phyloP scores from a whole-genome alignment of 2,888 invertebrate species.

The Acrobasis consociella region DNA sequence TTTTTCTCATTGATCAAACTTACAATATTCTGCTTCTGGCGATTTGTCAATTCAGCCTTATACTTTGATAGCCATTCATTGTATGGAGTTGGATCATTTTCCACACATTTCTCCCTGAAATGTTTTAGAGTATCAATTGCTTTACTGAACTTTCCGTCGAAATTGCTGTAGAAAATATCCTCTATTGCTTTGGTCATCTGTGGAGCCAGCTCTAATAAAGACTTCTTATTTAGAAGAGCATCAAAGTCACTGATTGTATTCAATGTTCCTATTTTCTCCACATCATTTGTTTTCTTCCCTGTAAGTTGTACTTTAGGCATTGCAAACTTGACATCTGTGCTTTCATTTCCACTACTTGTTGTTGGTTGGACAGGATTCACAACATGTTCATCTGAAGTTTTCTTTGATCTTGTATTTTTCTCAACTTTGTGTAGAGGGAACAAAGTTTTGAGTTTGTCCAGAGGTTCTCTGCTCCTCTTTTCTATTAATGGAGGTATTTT shows the following conservation, averaged over 20 bases:
- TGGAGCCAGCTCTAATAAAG: constrained; percentile 49
- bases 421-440: constrained; percentile 75
- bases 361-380: constrained; percentile 30
- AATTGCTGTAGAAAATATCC: constrained; percentile 60
- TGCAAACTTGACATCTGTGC: constrained; percentile 28
- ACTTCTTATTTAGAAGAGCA: constrained; percentile 65
- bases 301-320: constrained; percentile 58
- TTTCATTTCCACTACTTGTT: constrained; percentile 32
- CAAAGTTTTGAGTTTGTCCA: constrained; percentile 71
- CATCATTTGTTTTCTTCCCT: constrained; percentile 39
- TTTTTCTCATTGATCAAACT: constrained; percentile 54
- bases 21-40: constrained; percentile 54
- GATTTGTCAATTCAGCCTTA: constrained; percentile 52
- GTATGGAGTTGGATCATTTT: constrained; percentile 57
- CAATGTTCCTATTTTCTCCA: constrained; percentile 79
- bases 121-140: constrained; percentile 59
- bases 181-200: constrained; percentile 69
- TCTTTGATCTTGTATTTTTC: constrained; percentile 51
- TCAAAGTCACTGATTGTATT: constrained; percentile 84
- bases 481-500: constrained; percentile 76
- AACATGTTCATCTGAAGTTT: constrained; percentile 36
- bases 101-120: constrained; percentile 65
- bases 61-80: constrained; percentile 70
- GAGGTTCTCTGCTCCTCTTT: constrained; percentile 66
- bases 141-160: constrained; percentile 65